Percentiles rank a stretch among this genome's conserved stretches.
Evolutionary conservation across 2,113 vertebrate species (phyloP).

Genomic region (Aleadryas rufinucha): DNA sequence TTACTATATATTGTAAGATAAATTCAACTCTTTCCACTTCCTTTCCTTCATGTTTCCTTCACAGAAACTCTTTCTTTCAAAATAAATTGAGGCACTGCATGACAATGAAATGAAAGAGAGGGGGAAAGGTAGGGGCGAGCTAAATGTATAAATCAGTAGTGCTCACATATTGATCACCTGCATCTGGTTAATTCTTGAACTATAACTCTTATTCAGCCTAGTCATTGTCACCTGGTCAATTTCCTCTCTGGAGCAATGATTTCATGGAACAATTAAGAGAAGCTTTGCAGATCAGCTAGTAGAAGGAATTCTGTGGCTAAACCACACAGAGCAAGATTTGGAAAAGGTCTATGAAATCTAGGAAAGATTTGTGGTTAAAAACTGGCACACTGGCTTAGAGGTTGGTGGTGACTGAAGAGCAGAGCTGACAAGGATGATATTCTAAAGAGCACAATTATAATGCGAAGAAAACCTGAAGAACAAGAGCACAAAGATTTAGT

Average conservation of each 20-base stretch:
- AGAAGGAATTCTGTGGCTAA: not conserved
- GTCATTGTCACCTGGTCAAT: not conserved
- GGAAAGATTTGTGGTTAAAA: not conserved
- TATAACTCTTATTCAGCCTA: not conserved
- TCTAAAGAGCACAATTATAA: not conserved
- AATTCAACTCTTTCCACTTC: not conserved
- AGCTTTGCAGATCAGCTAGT: not conserved
- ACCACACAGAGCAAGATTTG: not conserved
- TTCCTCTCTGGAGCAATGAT: not conserved
- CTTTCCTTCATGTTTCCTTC: not conserved
- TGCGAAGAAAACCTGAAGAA: not conserved
- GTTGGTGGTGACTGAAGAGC: not conserved
- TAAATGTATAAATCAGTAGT: not conserved
- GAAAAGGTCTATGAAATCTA: not conserved
- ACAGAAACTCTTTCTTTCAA: not conserved
- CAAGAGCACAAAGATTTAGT: not conserved
- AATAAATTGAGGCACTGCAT: not conserved
- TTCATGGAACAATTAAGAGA: not conserved
- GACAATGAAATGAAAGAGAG: not conserved
- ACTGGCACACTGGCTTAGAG: not conserved
- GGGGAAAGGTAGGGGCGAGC: rapidly evolving
- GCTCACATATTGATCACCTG: not conserved
- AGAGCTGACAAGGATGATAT: not conserved
- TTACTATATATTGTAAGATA: not conserved
- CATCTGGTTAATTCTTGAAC: not conserved